A percentile compares a stretch with the other conserved stretches of the same genome.
phyloP scores from a whole-genome alignment of 30 jellyfish, hydroid and myxozoan species.

The Aurelia aurita complex sp. Pacific region DNA sequence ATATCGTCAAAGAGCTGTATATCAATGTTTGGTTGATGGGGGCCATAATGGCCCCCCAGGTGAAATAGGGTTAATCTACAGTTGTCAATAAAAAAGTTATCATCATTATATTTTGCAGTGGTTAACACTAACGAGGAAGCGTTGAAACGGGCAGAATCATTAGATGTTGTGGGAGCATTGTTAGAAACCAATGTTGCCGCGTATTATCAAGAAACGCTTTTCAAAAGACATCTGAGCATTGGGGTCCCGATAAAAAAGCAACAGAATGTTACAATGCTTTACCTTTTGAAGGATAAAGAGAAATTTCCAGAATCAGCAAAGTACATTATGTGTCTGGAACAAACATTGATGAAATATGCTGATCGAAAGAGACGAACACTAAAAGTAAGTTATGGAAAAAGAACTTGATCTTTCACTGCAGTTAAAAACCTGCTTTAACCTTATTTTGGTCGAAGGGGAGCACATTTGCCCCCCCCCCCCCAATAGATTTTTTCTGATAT shows the following conservation, averaged over 20 bases:
- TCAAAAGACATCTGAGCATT: neutral
- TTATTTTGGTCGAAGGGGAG: too few species aligned
- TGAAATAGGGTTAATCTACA: too few species aligned
- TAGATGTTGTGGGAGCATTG: conserved; percentile 24
- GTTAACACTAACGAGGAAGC: conserved; percentile 37
- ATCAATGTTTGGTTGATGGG: too few species aligned
- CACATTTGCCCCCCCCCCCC: too few species aligned
- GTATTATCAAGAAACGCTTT: conserved; percentile 6
- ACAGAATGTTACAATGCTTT: conserved; percentile 33
- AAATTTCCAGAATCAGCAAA: neutral
- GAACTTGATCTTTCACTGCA: too few species aligned
- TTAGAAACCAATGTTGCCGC: conserved; percentile 54
- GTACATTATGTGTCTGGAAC: conserved; percentile 22
- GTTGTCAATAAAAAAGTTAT: neutral
- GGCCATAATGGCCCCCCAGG: too few species aligned
- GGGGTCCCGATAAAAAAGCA: conserved; percentile 5
- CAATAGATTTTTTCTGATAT: too few species aligned
- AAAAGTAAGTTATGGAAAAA: neutral
- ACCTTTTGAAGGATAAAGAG: neutral
- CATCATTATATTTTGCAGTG: neutral
- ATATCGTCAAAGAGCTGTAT: too few species aligned
- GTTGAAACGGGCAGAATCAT: conserved; percentile 14
- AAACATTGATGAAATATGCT: neutral
- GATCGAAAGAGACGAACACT: neutral
- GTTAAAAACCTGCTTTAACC: too few species aligned